phyloP scores from a whole-genome alignment of 64 coral and sea anemone genomes.

The Montipora cactus region DNA sequence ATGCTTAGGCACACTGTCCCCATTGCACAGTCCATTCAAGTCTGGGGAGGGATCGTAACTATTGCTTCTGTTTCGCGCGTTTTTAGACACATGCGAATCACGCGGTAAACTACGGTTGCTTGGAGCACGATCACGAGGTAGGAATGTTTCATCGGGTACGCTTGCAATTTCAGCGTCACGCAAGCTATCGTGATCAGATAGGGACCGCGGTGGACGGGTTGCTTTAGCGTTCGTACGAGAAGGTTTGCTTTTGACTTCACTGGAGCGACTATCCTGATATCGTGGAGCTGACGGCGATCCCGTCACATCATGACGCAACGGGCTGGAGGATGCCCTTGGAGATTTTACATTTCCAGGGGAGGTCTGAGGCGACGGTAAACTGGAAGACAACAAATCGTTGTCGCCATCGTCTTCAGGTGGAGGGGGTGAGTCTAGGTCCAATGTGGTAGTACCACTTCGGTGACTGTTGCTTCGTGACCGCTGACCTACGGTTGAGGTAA shows the following conservation, averaged over 20 bases:
- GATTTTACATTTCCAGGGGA: slow-evolving; percentile 30
- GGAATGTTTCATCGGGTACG: background rate
- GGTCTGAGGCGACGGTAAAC: slow-evolving; percentile 22
- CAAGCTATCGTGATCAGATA: slow-evolving; percentile 4
- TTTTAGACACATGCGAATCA: slow-evolving; percentile 4
- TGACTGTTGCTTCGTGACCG: slow-evolving; percentile 58
- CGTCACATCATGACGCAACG: background rate
- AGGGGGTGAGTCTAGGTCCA: slow-evolving; percentile 59
- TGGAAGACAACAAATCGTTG: slow-evolving; percentile 16
- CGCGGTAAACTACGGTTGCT: slow-evolving; percentile 17
- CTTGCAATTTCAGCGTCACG: background rate
- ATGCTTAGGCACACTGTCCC: background rate
- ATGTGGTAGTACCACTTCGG: slow-evolving; percentile 46
- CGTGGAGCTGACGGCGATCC: background rate
- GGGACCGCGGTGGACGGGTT: background rate
- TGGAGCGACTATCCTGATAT: slow-evolving; percentile 22
- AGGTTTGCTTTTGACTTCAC: background rate
- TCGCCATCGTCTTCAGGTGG: slow-evolving; percentile 24
- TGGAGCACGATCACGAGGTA: background rate
- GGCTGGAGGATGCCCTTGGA: slow-evolving; percentile 17
- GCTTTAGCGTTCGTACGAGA: slow-evolving; percentile 12
- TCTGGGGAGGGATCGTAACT: background rate
- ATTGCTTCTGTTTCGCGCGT: background rate
- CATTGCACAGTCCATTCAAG: background rate
- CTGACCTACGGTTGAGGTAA: slow-evolving; percentile 23